Evolutionary conservation across 2,113 vertebrate genomes (phyloP).

Genomic region (Isurus oxyrinchus): DNA sequence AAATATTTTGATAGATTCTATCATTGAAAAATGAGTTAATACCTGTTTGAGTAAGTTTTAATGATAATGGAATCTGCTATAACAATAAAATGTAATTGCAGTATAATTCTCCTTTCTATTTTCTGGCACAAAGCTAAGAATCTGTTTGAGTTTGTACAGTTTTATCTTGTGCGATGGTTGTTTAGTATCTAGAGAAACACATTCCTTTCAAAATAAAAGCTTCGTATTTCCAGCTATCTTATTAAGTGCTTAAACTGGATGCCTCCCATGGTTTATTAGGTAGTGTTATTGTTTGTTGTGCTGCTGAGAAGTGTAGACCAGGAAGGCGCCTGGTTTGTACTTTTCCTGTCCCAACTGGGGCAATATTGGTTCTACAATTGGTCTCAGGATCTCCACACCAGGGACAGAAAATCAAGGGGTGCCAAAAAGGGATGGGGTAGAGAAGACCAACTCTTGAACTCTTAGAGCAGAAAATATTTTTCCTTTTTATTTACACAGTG

Average conservation of each 20-base stretch:
- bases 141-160: background rate
- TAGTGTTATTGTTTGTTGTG: background rate
- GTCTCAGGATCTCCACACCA: background rate
- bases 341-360: background rate
- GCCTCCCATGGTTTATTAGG: background rate
- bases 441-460: background rate
- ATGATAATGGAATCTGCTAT: background rate
- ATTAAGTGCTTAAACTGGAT: background rate
- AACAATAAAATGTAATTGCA: background rate
- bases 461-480: background rate
- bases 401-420: background rate
- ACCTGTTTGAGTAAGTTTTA: background rate
- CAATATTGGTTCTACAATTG: background rate
- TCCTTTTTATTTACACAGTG: background rate
- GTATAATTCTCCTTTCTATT: background rate
- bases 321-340: background rate
- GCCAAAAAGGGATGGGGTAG: background rate
- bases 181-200: background rate
- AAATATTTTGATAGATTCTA: background rate
- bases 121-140: background rate
- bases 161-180: background rate
- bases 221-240: background rate
- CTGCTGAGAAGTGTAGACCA: background rate
- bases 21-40: background rate
- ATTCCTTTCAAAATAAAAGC: constrained; percentile 1